Evolutionary conservation across 2,797 vertebrate species (phyloP).

Genomic region (Merluccius polli): DNA sequence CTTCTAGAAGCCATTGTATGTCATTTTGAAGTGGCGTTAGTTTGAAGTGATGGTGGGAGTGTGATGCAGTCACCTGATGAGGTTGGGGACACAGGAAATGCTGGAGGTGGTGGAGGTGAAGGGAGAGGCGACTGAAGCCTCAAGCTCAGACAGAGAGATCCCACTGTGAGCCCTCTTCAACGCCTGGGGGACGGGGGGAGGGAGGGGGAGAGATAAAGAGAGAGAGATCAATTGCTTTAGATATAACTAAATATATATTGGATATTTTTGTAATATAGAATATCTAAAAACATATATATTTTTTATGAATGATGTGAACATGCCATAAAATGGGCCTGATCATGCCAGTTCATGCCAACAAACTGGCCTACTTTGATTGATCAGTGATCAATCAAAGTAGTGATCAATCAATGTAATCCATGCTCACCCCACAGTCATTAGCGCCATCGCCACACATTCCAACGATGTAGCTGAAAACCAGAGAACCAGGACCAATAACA

Average conservation of each 20-base stretch:
- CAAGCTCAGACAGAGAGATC: conserved; percentile 94
- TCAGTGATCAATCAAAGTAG: background rate
- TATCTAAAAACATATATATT: background rate
- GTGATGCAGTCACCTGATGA: conserved; percentile 83
- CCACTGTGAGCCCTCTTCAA: conserved; percentile 94
- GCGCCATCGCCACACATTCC: conserved; percentile 99
- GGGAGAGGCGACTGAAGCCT: conserved; percentile 95
- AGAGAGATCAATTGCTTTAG: background rate
- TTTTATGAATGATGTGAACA: background rate
- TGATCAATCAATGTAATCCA: conserved; percentile 12
- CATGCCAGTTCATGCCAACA: too few relatives aligned
- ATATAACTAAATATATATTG: background rate
- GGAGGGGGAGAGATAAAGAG: background rate
- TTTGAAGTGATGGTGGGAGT: too few relatives aligned
- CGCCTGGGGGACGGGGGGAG: conserved; percentile 69
- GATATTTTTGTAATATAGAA: background rate
- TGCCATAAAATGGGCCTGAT: background rate
- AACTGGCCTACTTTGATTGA: too few relatives aligned
- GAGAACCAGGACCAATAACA: background rate
- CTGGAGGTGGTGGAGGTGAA: conserved; percentile 93
- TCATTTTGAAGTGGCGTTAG: background rate
- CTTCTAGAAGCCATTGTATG: background rate
- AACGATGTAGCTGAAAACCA: conserved; percentile 84
- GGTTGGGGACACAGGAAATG: conserved; percentile 94
- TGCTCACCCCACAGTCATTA: conserved; percentile 96